phyloP scores from a whole-genome alignment of 1,140 invertebrate genomes.

The Achroia grisella region DNA sequence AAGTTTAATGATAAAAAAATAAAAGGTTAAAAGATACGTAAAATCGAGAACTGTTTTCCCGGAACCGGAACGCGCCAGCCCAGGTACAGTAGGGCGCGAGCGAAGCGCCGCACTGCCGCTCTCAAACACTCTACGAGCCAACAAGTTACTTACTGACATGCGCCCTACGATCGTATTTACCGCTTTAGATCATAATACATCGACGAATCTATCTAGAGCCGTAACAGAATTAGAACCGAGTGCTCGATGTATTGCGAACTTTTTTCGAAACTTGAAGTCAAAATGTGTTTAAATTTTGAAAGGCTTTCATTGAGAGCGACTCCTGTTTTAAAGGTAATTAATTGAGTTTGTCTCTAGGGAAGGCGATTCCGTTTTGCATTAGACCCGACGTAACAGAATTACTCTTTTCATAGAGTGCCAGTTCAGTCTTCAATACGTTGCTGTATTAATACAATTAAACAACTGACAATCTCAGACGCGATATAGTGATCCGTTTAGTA shows the following conservation, averaged over 20 bases:
- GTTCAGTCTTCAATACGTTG: slow-evolving; percentile 2
- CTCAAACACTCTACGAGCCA: slow-evolving; percentile 40
- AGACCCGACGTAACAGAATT: slow-evolving; percentile 59
- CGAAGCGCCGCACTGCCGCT: slow-evolving; percentile 62
- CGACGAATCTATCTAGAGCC: slow-evolving; percentile 13
- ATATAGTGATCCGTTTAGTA: not conserved
- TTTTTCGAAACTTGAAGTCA: slow-evolving; percentile 16
- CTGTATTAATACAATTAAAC: slow-evolving; percentile 3
- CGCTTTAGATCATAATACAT: slow-evolving; percentile 21
- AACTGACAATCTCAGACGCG: not conserved
- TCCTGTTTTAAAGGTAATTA: slow-evolving; percentile 59
- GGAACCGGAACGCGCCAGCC: slow-evolving; percentile 19
- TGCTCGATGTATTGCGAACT: slow-evolving; percentile 10
- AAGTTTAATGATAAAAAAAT: too few relatives aligned
- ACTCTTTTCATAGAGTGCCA: slow-evolving; percentile 28
- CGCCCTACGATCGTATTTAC: slow-evolving; percentile 37
- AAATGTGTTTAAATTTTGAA: slow-evolving; percentile 64
- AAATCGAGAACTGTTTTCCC: slow-evolving; percentile 24
- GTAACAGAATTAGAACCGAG: not conserved
- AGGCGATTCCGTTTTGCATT: slow-evolving; percentile 60
- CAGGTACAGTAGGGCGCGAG: slow-evolving; percentile 34
- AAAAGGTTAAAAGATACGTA: too few relatives aligned
- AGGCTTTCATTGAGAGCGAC: slow-evolving; percentile 49
- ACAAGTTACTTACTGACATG: slow-evolving; percentile 67
- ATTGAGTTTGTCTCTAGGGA: slow-evolving; percentile 68